Evolutionary conservation across 2,113 vertebrate genomes (phyloP), one percentile per base, ranked within the genome.

Genomic region (Cathartes aura): DNA sequence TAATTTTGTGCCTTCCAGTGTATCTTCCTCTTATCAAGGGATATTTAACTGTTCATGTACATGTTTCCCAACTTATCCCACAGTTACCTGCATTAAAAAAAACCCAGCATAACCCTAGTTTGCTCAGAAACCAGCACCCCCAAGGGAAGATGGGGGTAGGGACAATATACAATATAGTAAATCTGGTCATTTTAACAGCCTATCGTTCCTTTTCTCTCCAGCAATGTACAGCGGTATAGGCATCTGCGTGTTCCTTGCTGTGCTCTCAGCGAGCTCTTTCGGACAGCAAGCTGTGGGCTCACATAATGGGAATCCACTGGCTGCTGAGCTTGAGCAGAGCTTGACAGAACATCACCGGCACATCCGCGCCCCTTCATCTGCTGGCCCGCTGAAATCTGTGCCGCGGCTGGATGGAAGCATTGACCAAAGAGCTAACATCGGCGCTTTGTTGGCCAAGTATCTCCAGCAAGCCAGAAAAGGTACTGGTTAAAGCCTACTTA

Each of bases 391-490:
- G 94, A 98, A 98, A 94, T 36, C 98, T 2, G 89, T 98, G 75
- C 97, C 97, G 3, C 93, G 93, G 68, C 73, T 95, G 16, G 98
- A 99, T 8, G 98, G 97, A 6, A 97, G 97, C 59, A 50, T 26
- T 5, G 99, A 99, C 73, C 97, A 98, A 53, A 97, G 98, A 42
- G 98, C 98, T 63, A 99, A 98, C 98, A 97, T 99, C 62, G 98
- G 98, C 1, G 98, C 99, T 56, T 97, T 99, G 96, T 97, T 99
- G 95, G 98, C 99, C 82, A 99, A 98, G 96, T 99, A 99, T 53
- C 98, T 99, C 81, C 98, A 98, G 97, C 98, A 98, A 83, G 98
- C 98, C 89, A 98, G 98, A 87, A 99, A 99, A 99, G 99, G 99
- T 99, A 97, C 48, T 3, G 43, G 3, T 38, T 94, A 74, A 87